Conservation (phyloP, 2,888 invertebrate genomes). For the Rhorus exstirpatorius region DNA sequence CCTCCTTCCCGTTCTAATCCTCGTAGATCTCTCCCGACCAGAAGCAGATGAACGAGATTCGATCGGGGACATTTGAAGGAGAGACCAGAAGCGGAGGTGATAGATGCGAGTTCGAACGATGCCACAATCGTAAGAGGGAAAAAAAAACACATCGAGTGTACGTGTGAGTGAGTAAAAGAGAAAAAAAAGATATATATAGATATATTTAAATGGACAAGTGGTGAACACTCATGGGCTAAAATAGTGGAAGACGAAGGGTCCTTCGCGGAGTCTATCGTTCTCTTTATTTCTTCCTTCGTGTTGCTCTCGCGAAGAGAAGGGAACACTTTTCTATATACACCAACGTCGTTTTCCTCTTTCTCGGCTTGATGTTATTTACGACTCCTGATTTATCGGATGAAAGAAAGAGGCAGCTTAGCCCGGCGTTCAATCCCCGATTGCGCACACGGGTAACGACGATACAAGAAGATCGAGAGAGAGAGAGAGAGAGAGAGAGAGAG, state of each 20-base stretch:
- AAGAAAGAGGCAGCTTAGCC: slow-evolving; percentile 82
- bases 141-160: slow-evolving; percentile 50
- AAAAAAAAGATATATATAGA: slow-evolving; percentile 22
- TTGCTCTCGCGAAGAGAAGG: slow-evolving; percentile 70
- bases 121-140: slow-evolving; percentile 33
- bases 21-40: slow-evolving; percentile 46
- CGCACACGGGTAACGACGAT: slow-evolving; percentile 73
- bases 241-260: slow-evolving; percentile 80
- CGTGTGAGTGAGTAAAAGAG: slow-evolving; percentile 64
- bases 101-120: slow-evolving; percentile 69
- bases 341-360: slow-evolving; percentile 52
- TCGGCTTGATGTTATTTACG: slow-evolving; percentile 84
- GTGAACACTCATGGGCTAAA: slow-evolving; percentile 75
- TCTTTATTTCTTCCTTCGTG: slow-evolving; percentile 82
- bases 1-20: slow-evolving; percentile 45
- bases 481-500: slow-evolving; percentile 57
- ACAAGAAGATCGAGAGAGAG: slow-evolving; percentile 75
- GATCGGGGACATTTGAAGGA: slow-evolving; percentile 70
- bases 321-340: slow-evolving; percentile 58
- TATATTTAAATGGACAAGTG: slow-evolving; percentile 19
- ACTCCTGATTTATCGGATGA: slow-evolving; percentile 84
- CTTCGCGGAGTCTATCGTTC: slow-evolving; percentile 79
- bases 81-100: slow-evolving; percentile 50
- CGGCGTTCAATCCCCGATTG: slow-evolving; percentile 77
- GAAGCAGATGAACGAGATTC: slow-evolving; percentile 69